Conservation (phyloP, 2,797 vertebrate genomes). For the Dicrostonyx torquatus region DNA sequence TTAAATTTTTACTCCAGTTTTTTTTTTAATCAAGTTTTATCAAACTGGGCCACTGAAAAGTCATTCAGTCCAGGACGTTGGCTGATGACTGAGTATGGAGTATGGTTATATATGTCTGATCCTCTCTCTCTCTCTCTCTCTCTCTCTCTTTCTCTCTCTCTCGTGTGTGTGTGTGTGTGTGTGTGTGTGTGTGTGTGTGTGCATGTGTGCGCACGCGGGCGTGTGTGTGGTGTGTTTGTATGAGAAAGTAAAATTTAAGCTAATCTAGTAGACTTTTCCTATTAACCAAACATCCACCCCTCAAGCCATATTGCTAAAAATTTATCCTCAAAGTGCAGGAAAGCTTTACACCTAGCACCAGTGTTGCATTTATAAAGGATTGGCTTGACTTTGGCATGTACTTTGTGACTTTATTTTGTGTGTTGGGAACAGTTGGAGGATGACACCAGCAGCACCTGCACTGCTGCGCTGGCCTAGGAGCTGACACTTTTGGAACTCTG, state of each 20-base stretch:
- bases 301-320: constrained; percentile 23
- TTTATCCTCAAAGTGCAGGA: constrained; percentile 14
- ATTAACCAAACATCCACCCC: background rate
- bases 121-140: background rate
- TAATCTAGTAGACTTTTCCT: constrained; percentile 2
- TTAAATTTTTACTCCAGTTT: background rate
- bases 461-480: constrained; percentile 16
- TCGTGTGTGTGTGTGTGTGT: too few relatives aligned
- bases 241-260: background rate
- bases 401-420: constrained; percentile 54
- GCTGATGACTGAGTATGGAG: background rate
- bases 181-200: background rate
- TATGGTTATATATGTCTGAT: background rate
- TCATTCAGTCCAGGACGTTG: background rate
- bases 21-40: background rate
- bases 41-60: background rate
- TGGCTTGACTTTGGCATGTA: constrained; percentile 13
- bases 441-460: constrained; percentile 7
- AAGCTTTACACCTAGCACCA: constrained; percentile 13
- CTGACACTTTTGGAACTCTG: background rate
- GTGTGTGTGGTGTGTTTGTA: background rate
- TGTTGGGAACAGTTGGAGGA: background rate
- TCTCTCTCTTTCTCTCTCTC: background rate
- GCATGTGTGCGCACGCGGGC: background rate
- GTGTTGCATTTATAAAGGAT: background rate